These are phyloP conservation scores for Petroica traversi DNA, from an alignment of 2,113 vertebrate species.

Conservation along the genomic window DNA sequence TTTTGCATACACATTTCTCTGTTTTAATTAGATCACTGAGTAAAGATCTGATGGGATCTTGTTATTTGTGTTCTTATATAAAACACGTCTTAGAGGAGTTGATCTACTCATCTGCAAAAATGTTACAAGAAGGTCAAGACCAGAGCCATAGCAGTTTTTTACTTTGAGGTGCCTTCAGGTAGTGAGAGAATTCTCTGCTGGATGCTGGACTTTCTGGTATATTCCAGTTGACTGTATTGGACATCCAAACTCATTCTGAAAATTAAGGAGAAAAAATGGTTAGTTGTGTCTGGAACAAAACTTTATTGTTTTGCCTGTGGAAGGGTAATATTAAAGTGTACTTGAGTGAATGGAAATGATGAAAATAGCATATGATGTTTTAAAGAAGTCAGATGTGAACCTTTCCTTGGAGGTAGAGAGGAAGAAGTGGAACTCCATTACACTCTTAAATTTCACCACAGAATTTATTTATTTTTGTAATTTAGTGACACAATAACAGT, in stretches of 20 bases:
- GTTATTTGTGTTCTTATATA: not conserved
- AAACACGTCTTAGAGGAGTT: not conserved
- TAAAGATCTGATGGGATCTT: not conserved
- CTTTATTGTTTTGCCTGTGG: not conserved
- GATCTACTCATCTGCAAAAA: not conserved
- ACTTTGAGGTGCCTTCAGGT: not conserved
- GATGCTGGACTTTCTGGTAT: not conserved
- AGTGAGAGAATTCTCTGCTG: not conserved
- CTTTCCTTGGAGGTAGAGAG: not conserved
- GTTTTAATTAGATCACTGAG: not conserved
- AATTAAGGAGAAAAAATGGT: not conserved
- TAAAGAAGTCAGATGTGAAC: not conserved
- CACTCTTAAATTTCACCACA: not conserved
- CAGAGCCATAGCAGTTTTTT: not conserved
- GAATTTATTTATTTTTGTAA: not conserved
- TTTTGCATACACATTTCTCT: not conserved
- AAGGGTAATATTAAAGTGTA: not conserved
- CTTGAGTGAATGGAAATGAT: not conserved
- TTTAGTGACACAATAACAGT: not conserved
- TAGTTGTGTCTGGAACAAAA: not conserved
- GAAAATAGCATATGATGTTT: not conserved
- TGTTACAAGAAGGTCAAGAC: not conserved
- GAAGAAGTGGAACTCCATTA: not conserved
- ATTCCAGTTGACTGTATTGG: not conserved
- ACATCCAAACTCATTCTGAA: not conserved